Percentiles rank a stretch among this genome's conserved stretches.
Evolutionary conservation across 2,888 invertebrate genomes (phyloP).

Genomic region (Eretmocerus hayati): DNA sequence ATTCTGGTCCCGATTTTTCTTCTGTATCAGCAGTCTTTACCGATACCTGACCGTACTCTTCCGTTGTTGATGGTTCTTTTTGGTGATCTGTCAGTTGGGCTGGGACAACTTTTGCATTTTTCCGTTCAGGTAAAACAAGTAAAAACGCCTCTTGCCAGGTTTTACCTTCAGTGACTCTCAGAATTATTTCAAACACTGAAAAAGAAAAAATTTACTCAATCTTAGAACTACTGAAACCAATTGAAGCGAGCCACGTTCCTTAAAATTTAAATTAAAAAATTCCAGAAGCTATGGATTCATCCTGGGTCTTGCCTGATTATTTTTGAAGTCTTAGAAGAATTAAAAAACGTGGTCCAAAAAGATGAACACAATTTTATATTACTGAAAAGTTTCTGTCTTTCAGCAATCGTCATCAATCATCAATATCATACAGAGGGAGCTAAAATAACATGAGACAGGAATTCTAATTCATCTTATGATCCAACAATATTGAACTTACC

Average conservation of each 20-base stretch:
- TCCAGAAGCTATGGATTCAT: too few relatives aligned
- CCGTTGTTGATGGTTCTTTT: too few relatives aligned
- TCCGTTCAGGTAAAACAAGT: slow-evolving; percentile 69
- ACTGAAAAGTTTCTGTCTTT: too few relatives aligned
- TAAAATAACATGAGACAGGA: too few relatives aligned
- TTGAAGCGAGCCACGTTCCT: too few relatives aligned
- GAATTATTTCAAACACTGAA: slow-evolving; percentile 77
- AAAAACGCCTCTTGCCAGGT: slow-evolving; percentile 75
- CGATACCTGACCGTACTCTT: slow-evolving; percentile 9
- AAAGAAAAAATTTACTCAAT: slow-evolving; percentile 33
- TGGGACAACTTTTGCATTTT: slow-evolving; percentile 56
- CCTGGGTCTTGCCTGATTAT: too few relatives aligned
- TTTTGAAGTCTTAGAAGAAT: too few relatives aligned
- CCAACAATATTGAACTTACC: slow-evolving; percentile 51
- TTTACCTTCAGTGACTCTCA: slow-evolving; percentile 68
- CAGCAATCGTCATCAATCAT: too few relatives aligned
- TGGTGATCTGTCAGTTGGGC: slow-evolving; percentile 12
- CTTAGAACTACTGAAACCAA: too few relatives aligned
- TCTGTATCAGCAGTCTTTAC: slow-evolving; percentile 6
- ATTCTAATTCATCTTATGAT: background rate
- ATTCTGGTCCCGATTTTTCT: slow-evolving; percentile 6
- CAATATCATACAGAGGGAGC: too few relatives aligned
- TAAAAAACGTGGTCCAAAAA: background rate
- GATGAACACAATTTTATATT: background rate
- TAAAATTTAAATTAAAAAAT: too few relatives aligned